phyloP scores from a whole-genome alignment of 2,888 invertebrate species.

The Eupelmus urozonus region DNA sequence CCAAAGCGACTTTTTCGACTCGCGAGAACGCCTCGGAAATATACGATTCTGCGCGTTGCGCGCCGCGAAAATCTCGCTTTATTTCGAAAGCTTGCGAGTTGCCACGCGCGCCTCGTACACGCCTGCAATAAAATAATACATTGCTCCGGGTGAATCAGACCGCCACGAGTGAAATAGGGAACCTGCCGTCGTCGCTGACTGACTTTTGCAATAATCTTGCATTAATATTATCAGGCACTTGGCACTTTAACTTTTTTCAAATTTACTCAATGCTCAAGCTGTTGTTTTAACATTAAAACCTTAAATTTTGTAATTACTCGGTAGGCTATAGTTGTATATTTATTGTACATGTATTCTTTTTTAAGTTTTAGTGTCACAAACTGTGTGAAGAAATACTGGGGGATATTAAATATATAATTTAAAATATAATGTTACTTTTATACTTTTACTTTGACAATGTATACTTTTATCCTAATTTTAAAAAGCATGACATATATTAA shows the following conservation, averaged over 20 bases:
- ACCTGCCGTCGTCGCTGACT: neutral
- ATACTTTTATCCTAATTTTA: too few species aligned
- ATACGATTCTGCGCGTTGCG: neutral
- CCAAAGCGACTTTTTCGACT: neutral
- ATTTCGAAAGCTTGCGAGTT: constrained; percentile 7
- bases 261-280: too few species aligned
- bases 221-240: neutral
- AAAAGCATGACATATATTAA: too few species aligned
- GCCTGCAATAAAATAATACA: constrained; percentile 24
- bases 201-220: neutral
- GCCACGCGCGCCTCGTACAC: neutral
- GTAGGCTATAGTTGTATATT: too few species aligned
- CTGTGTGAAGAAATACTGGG: too few species aligned
- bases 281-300: too few species aligned
- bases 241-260: neutral
- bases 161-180: neutral
- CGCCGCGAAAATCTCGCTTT: neutral
- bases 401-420: too few species aligned
- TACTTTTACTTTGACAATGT: too few species aligned
- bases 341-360: too few species aligned
- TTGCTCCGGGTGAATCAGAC: neutral
- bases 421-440: too few species aligned
- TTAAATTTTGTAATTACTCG: too few species aligned
- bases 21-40: constrained; percentile 7
- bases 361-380: too few species aligned